Conservation (phyloP, 2,113 vertebrate species). For the Heteronetta atricapilla region DNA sequence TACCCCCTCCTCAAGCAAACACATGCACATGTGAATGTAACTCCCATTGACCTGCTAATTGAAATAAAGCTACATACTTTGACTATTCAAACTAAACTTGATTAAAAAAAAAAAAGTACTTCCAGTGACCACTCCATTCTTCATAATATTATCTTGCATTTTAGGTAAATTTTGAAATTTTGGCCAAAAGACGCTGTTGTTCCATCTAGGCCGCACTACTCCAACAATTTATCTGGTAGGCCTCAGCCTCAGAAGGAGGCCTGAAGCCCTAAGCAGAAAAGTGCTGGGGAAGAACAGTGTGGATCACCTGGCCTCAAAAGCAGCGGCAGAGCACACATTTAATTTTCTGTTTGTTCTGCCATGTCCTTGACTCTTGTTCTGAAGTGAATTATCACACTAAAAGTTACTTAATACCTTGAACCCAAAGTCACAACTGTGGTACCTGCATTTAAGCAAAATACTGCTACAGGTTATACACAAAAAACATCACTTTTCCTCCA, state of each 20-base stretch:
- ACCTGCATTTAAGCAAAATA: neutral
- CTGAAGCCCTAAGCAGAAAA: neutral
- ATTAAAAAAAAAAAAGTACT: neutral
- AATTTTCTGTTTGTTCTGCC: neutral
- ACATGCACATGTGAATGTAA: neutral
- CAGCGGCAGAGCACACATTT: neutral
- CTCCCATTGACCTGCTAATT: neutral
- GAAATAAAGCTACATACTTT: neutral
- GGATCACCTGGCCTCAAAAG: neutral
- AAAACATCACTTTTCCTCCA: neutral
- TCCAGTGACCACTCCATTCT: neutral
- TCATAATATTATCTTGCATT: neutral
- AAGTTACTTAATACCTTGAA: neutral
- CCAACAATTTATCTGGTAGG: neutral
- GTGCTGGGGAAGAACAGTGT: fast-evolving
- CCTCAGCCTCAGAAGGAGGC: neutral
- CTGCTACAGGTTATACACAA: neutral
- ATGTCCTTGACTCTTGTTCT: neutral
- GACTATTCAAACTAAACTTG: neutral
- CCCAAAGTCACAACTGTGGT: neutral
- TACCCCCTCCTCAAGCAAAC: too few relatives aligned
- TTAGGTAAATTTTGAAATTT: neutral
- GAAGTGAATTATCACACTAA: neutral
- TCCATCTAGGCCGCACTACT: neutral
- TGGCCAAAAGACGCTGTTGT: neutral